A percentile compares a stretch with the other conserved stretches of the same genome.
Evolutionary conservation across 2,888 invertebrate species (phyloP).

Genomic region (Aporophyla lueneburgensis): DNA sequence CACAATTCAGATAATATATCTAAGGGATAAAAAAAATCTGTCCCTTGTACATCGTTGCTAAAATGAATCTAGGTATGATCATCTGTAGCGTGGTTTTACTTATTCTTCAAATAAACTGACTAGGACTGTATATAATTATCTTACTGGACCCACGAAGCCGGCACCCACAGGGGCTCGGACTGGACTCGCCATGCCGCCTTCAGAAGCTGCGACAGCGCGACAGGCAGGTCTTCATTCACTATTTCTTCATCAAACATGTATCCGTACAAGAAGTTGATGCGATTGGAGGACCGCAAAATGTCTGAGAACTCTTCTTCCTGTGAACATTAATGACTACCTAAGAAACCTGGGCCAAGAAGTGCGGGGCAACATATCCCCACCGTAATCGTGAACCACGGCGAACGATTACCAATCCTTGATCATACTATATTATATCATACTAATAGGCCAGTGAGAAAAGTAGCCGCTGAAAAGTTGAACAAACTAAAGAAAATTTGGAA

Average conservation of each 20-base stretch:
- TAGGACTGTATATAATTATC: background rate
- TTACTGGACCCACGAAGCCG: slow-evolving; percentile 98
- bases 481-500: too few species aligned
- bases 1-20: slow-evolving; percentile 12
- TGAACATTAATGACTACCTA: slow-evolving; percentile 1
- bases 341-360: background rate
- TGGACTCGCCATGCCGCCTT: slow-evolving; percentile 96
- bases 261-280: slow-evolving; percentile 97
- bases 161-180: slow-evolving; percentile 98
- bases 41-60: slow-evolving; percentile 48
- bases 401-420: background rate
- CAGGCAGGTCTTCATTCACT: slow-evolving; percentile 97
- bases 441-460: too few species aligned
- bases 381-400: background rate
- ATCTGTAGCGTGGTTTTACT: slow-evolving; percentile 10
- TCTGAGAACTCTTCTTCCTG: slow-evolving; percentile 98
- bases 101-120: background rate
- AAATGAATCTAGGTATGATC: slow-evolving; percentile 24
- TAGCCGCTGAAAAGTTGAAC: too few species aligned
- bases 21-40: slow-evolving; percentile 26
- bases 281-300: slow-evolving; percentile 95
- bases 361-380: background rate
- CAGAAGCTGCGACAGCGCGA: slow-evolving; percentile 96
- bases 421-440: too few species aligned
- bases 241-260: slow-evolving; percentile 98